A percentile compares a stretch with the other conserved stretches of the same genome.
These are phyloP conservation scores for Sinopyrophorus schimmeli DNA, from an alignment of 2,888 invertebrate genomes.

Conservation along the genomic window DNA sequence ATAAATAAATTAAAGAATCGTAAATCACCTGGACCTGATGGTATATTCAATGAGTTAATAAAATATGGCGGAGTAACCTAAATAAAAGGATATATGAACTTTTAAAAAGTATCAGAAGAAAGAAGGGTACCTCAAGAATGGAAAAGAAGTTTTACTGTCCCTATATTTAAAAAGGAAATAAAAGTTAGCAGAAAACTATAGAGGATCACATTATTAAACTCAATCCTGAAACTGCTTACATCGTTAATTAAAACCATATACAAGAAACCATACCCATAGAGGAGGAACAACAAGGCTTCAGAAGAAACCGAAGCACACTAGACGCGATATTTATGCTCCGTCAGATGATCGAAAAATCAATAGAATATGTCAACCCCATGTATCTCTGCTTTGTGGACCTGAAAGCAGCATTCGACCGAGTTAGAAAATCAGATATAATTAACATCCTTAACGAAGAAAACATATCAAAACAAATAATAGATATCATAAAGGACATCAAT, in stretches of 20 bases:
- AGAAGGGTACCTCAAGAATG: too few species aligned
- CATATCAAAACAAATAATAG: conserved; percentile 2
- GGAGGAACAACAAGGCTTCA: background rate
- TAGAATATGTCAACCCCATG: conserved; percentile 9
- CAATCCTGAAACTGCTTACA: background rate
- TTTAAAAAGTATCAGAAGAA: too few species aligned
- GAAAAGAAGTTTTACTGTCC: too few species aligned
- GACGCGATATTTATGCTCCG: background rate
- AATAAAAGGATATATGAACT: too few species aligned
- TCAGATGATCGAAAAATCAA: background rate
- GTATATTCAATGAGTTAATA: background rate
- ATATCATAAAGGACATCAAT: background rate
- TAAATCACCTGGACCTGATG: background rate
- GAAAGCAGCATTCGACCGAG: conserved; percentile 4
- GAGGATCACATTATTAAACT: background rate
- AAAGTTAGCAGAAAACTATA: background rate
- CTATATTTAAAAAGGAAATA: background rate
- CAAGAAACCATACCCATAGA: background rate
- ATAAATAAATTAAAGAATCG: background rate
- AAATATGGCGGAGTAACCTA: too few species aligned
- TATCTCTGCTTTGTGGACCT: conserved; percentile 7
- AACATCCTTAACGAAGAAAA: background rate
- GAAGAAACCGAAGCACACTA: background rate
- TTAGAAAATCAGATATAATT: background rate
- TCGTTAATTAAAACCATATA: background rate